Base-by-base conservation (phyloP, 1,140 invertebrate species). In the Anastrepha ludens region DNA sequence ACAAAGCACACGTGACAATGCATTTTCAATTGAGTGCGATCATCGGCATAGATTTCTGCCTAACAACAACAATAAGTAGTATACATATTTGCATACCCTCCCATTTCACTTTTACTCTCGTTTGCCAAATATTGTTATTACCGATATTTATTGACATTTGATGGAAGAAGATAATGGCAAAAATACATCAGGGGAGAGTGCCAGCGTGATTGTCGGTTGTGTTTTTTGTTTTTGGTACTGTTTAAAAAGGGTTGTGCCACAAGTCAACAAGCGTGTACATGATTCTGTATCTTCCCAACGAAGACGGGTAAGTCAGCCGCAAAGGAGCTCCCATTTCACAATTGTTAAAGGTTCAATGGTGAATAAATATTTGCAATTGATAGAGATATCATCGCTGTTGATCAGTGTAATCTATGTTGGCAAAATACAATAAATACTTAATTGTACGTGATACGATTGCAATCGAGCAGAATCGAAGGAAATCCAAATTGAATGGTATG, bases 1-100 rank as follows among this genome's bases (percentile, higher is more conserved):
- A 86, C 85, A 60, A 86, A 60, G 67, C 65, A 44, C 87, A 81
- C 87, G 87, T 87, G 87, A 87, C 67, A 78, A 41, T 58, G 87
- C 87, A 87, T 87, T 87, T 60, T 78, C 47, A 87, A 87, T 87
- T 87, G 58, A 17, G 55, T 59, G 50, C 87, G 87, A 87, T 87
- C 87, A 62, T 58, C 67, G 58, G 15, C 17, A 20, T 15, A 17
- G 47, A 55, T 67, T 9, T 20, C 64, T 29, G 4, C 29, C 67
- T 15, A 11, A 9, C 67, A 47, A 50, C 44, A 50, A 29, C 29
- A 29, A 29, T 29, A 1, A 29, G 17, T 20, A 20, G 11, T 11
- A 74, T n/a, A 44, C 44, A 47, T 74, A 47, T 74, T 58, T 81
- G 17, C 74, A 20, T 58, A 50, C 47, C 17, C n/a, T 58, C n/a